Evolutionary conservation across 2,888 invertebrate genomes (phyloP), one percentile per base, ranked within the genome.

Genomic region (Taenaris catops): DNA sequence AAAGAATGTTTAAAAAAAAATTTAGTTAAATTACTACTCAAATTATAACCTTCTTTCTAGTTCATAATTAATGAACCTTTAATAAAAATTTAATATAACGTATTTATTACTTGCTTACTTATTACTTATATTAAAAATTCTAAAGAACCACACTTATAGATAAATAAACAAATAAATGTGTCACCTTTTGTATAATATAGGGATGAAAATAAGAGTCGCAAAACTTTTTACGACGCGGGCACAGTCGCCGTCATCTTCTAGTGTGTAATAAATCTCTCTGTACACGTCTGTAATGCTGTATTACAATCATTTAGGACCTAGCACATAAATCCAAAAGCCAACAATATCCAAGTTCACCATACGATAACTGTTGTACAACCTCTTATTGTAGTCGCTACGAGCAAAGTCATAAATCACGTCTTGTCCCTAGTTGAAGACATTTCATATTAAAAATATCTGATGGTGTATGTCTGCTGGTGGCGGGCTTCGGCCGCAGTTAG

Each of bases 331-430:
- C 37, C 34, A 27, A 40, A 40, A 37, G 32, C 34, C 38, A 46
- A 45, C 47, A 48, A 48, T 43, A 46, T 41, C 34, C 42, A 48
- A 48, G 45, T 40, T 44, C 37, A 32, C 26, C 33, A 38, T 31
- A 29, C 69, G 78, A 81, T 83, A 79, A 72, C 79, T 78, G 74
- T 73, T 67, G 63, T 59, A 74, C 75, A 70, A 66, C 72, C 57
- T 66, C 67, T 66, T 64, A 72, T 73, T 69, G 68, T 62, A 58
- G 51, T 57, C 53, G 54, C 23, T 55, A 54, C 55, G 51, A 51
- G 60, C 65, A 56, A 56, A 58, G 63, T 69, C 55, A 80, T 81
- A 83, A 83, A 83, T 83, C 64, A 58, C 58, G 61, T 16, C 20
- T 37, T 21, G 21, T 31, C 19, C 31, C 60, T 53, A 57, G 39